phyloP scores from a whole-genome alignment of 2,113 vertebrate genomes.

The Picathartes gymnocephalus region DNA sequence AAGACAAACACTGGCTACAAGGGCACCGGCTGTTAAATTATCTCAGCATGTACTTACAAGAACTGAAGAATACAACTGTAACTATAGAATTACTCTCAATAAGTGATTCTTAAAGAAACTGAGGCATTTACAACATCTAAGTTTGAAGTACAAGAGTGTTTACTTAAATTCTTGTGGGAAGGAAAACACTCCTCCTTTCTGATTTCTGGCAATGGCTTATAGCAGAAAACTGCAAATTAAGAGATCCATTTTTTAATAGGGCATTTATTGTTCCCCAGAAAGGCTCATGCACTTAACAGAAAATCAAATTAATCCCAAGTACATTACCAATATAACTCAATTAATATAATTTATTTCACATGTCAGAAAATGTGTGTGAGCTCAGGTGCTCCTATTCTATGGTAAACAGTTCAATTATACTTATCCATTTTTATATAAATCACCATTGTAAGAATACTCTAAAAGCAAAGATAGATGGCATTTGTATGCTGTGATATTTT shows the following conservation, averaged over 20 bases:
- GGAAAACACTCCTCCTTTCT: conserved; percentile 16
- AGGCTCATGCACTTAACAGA: neutral
- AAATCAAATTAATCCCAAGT: neutral
- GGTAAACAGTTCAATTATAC: neutral
- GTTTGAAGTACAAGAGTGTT: neutral
- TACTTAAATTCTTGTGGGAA: conserved; percentile 1
- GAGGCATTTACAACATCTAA: conserved; percentile 5
- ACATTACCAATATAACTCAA: neutral
- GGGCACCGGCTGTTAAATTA: neutral
- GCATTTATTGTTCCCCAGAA: neutral
- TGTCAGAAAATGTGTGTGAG: neutral
- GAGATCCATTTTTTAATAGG: neutral
- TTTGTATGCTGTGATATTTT: conserved; percentile 1
- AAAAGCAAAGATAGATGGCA: conserved; percentile 10
- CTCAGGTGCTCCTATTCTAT: neutral
- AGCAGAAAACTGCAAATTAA: conserved; percentile 58
- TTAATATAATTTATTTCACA: neutral
- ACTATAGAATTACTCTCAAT: neutral
- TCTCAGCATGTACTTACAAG: neutral
- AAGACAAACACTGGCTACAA: neutral
- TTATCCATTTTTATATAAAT: neutral
- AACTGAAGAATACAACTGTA: neutral
- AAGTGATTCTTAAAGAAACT: conserved; percentile 18
- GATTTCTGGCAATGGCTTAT: conserved; percentile 17
- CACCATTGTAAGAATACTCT: neutral